Evolutionary conservation across 2,888 invertebrate genomes (phyloP).

Genomic region (Leucophenga maculata): DNA sequence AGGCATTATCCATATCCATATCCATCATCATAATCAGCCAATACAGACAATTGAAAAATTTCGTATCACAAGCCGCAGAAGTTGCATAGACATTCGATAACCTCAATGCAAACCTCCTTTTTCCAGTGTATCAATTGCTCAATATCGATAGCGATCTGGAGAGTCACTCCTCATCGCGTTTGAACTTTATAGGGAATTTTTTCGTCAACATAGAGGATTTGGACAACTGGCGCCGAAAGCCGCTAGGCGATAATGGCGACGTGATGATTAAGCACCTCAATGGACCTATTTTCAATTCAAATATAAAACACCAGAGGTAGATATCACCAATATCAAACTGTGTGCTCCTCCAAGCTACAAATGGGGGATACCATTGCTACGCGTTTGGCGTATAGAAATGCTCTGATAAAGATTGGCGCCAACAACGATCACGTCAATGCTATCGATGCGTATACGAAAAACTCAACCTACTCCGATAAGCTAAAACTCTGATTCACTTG

Average conservation of each 20-base stretch:
- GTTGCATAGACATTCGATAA: too few relatives aligned
- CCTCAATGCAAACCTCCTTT: too few relatives aligned
- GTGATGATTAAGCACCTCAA: constrained; percentile 80
- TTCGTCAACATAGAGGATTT: constrained; percentile 92
- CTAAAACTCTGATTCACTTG: constrained; percentile 82
- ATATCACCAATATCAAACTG: constrained; percentile 82
- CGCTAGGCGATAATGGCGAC: constrained; percentile 87
- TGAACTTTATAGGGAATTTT: constrained; percentile 94
- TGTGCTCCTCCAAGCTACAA: constrained; percentile 88
- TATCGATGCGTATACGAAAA: constrained; percentile 98
- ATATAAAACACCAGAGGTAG: constrained; percentile 76
- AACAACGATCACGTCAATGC: constrained; percentile 88
- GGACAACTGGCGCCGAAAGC: constrained; percentile 99
- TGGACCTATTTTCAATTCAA: constrained; percentile 70
- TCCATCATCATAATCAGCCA: too few relatives aligned
- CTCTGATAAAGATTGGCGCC: constrained; percentile 88
- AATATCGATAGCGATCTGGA: constrained; percentile 97
- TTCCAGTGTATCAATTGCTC: constrained; percentile 87
- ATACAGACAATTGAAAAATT: too few relatives aligned
- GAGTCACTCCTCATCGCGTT: constrained; percentile 97
- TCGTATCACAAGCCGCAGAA: too few relatives aligned
- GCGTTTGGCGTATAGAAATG: constrained; percentile 94
- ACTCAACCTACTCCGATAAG: constrained; percentile 97
- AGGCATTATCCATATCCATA: too few relatives aligned
- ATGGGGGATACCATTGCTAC: constrained; percentile 87